phyloP scores from a whole-genome alignment of 2,888 invertebrate genomes.

The Microplitis deprimator region DNA sequence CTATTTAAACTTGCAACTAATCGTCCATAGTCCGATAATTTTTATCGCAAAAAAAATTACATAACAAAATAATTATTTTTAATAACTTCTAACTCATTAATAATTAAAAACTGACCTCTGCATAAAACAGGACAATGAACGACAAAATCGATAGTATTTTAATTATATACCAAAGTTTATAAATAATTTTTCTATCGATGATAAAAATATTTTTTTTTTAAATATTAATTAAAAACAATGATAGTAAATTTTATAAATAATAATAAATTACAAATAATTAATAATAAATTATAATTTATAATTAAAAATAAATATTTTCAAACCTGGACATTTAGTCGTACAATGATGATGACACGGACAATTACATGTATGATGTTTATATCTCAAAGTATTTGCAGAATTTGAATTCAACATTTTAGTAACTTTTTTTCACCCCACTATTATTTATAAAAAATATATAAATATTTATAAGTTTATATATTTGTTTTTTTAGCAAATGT shows the following conservation, averaged over 20 bases:
- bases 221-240: no score
- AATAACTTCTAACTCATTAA: not conserved
- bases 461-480: not conserved
- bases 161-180: not conserved
- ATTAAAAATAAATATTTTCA: conserved; percentile 38
- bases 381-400: conserved; percentile 46
- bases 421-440: not conserved
- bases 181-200: not conserved
- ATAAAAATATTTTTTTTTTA: no score
- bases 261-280: no score
- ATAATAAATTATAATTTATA: no score
- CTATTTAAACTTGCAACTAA: not conserved
- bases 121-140: not conserved
- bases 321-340: conserved; percentile 68
- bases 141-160: not conserved
- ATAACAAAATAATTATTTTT: not conserved
- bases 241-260: no score
- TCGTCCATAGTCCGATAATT: not conserved
- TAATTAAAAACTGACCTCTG: not conserved
- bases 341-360: conserved; percentile 69
- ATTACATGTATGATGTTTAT: conserved; percentile 64
- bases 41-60: not conserved
- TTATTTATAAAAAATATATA: not conserved
- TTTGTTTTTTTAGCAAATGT: not conserved
- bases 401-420: conserved; percentile 28